phyloP scores from a whole-genome alignment of 2,113 vertebrate genomes.

The Paratilapia polleni region DNA sequence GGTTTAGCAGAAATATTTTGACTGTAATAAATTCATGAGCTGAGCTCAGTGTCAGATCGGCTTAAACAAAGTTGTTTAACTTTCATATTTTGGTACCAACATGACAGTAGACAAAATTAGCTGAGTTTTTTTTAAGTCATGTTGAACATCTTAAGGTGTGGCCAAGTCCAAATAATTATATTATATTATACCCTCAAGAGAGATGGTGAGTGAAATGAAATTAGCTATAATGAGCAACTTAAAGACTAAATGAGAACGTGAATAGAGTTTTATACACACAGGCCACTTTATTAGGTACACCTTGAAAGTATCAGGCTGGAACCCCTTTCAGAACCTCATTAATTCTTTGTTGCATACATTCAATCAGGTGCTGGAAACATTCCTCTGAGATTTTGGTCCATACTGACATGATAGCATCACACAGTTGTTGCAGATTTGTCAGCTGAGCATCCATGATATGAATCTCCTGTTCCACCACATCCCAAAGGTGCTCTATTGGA shows the following conservation, averaged over 20 bases:
- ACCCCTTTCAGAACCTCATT: not conserved
- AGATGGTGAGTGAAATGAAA: not conserved
- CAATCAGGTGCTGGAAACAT: not conserved
- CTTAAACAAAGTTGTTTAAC: not conserved
- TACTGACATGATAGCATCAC: not conserved
- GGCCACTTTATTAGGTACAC: not conserved
- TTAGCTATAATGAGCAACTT: too few species aligned
- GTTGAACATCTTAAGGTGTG: not conserved
- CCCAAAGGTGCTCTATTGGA: not conserved
- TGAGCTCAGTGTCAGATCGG: not conserved
- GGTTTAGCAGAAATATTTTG: not conserved
- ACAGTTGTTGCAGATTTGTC: not conserved
- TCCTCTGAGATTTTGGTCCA: not conserved
- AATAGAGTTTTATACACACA: not conserved
- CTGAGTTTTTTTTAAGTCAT: not conserved
- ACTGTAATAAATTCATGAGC: not conserved
- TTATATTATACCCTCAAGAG: not conserved
- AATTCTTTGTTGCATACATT: not conserved
- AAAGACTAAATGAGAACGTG: not conserved
- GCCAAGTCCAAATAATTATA: not conserved
- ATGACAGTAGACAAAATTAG: not conserved
- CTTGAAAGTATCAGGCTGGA: not conserved
- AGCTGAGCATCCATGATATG: not conserved
- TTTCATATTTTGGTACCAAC: not conserved
- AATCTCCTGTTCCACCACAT: not conserved